A percentile compares a stretch with the other conserved stretches of the same genome.
Evolutionary conservation across 2,888 invertebrate genomes (phyloP).

Genomic region (Oxycera nigricornis): DNA sequence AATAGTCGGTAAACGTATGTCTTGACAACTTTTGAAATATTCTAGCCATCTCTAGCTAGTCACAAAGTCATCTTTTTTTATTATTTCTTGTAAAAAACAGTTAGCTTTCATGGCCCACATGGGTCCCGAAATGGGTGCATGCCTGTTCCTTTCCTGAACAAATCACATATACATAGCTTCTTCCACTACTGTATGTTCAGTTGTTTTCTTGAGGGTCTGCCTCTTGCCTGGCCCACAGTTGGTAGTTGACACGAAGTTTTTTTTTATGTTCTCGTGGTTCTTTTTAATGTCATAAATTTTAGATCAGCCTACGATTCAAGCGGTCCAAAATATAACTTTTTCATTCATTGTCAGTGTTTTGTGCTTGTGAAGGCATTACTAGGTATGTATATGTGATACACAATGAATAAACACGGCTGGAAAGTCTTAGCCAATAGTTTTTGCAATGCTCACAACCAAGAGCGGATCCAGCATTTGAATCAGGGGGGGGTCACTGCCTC

Average conservation of each 20-base stretch:
- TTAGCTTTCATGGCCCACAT: background rate
- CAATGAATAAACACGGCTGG: too few relatives aligned
- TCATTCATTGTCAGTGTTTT: too few relatives aligned
- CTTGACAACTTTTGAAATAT: background rate
- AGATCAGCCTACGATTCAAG: too few relatives aligned
- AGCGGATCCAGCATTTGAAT: too few relatives aligned
- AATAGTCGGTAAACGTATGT: background rate
- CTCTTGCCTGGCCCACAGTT: background rate
- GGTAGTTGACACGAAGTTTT: background rate
- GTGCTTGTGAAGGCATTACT: background rate
- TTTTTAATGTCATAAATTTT: too few relatives aligned
- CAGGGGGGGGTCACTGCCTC: too few relatives aligned
- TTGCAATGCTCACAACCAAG: too few relatives aligned
- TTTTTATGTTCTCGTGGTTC: too few relatives aligned
- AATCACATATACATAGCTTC: slow-evolving; percentile 9
- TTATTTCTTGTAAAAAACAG: slow-evolving; percentile 2
- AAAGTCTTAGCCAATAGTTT: too few relatives aligned
- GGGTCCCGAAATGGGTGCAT: background rate
- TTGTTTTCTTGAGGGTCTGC: slow-evolving; percentile 12
- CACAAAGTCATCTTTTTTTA: slow-evolving; percentile 17
- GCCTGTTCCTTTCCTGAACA: background rate
- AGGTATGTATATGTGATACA: background rate
- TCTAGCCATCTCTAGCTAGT: slow-evolving; percentile 19
- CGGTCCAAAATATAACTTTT: too few relatives aligned
- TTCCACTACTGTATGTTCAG: background rate